Evolutionary conservation across 2,113 vertebrate genomes (phyloP).

Genomic region (Boulengeromyrus knoepffleri): DNA sequence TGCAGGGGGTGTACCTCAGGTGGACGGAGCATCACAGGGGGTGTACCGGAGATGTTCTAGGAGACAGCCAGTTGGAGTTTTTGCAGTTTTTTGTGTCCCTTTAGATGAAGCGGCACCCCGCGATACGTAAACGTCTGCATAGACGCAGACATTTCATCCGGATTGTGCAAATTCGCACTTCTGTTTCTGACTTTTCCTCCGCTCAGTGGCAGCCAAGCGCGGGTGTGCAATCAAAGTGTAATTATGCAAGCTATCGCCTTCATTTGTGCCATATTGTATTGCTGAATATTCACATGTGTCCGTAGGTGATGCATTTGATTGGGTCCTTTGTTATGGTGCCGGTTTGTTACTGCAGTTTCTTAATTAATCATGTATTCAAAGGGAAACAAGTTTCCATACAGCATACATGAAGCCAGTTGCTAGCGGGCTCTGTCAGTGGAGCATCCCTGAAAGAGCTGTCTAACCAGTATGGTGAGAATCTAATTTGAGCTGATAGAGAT

Average conservation of each 20-base stretch:
- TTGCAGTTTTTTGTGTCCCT: not conserved
- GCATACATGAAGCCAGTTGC: not conserved
- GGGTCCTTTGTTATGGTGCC: not conserved
- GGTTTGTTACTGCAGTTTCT: not conserved
- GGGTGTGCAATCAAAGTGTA: constrained; percentile 29
- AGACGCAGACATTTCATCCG: not conserved
- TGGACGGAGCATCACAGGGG: not conserved
- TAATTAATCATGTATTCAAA: not conserved
- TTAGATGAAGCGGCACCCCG: not conserved
- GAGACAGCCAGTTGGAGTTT: not conserved
- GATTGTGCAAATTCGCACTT: not conserved
- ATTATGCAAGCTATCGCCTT: constrained; percentile 18
- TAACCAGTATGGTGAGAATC: not conserved
- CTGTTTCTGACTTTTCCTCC: not conserved
- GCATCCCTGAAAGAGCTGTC: not conserved
- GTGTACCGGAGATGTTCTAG: not conserved
- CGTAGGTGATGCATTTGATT: constrained; percentile 15
- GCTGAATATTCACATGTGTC: constrained; percentile 19
- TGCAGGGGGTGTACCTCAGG: not conserved
- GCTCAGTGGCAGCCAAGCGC: not conserved
- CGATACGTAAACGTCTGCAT: not conserved
- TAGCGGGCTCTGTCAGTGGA: not conserved
- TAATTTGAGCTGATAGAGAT: not conserved
- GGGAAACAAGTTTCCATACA: not conserved
- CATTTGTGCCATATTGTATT: not conserved